Evolutionary conservation across 2,797 vertebrate species (phyloP), one percentile per base, ranked within the genome.

Genomic region (Sebastes vulpes): DNA sequence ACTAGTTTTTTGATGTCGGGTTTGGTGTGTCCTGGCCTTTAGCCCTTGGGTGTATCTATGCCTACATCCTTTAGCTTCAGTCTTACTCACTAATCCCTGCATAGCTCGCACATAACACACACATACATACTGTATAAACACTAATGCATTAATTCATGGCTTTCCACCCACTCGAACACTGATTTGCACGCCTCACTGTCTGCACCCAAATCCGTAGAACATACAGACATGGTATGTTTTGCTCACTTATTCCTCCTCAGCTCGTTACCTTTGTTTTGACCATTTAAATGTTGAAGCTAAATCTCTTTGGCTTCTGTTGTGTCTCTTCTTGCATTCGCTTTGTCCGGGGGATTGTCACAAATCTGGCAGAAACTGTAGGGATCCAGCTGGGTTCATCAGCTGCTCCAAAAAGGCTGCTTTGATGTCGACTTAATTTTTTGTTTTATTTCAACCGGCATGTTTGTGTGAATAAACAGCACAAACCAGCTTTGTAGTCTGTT

Each of bases 81-180:
- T 64, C 38, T 42, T 42, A 42, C 38, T 42, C 38, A 42, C 14
- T 42, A 42, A 42, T 42, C 14, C 2, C 57, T 20, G 0, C 32
- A 6, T 5, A 56, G 26, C 9, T 65, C 23, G n/a, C 25, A 11
- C 20, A 29, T 42, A 42, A 11, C 59, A 28, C 4, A 32, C 18
- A 11, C 46, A 72, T 35, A 18, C 42, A 42, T 6, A 32, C 3
- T 26, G 53, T 18, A 64, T n/a, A 58, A 46, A 72, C 50, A 59
- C 21, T 50, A n/a, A 12, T 29, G 21, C 54, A 60, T 52, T 50
- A 52, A 73, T 64, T n/a, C 61, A 65, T 81, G 9, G 35, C 50
- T 69, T 64, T 54, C 63, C 73, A 73, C 63, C 61, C 75, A 77
- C 72, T 68, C 54, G n/a, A 18, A 14, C 21, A 42, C 20, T 38